These are phyloP conservation scores for Ruditapes philippinarum DNA, from an alignment of 1,140 invertebrate species.

Conservation along the genomic window DNA sequence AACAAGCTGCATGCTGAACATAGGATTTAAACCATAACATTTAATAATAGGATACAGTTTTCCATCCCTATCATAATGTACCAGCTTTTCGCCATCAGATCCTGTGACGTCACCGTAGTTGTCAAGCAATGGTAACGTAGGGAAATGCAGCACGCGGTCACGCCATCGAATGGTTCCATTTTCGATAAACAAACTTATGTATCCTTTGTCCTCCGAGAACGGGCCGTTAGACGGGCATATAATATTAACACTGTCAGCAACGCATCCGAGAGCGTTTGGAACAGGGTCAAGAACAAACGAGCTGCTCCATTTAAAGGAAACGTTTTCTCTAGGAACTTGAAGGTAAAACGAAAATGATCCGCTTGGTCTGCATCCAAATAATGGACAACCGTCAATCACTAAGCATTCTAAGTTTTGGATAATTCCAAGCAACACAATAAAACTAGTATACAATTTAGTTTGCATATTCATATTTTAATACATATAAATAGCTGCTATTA, in stretches of 20 bases:
- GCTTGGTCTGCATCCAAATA: conserved; percentile 70
- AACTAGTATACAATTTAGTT: background rate
- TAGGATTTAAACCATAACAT: conserved; percentile 38
- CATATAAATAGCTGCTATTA: too few species aligned
- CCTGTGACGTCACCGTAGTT: conserved; percentile 60
- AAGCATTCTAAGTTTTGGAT: background rate
- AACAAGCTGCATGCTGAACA: conserved; percentile 57
- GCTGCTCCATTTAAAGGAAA: conserved; percentile 29
- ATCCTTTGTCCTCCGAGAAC: conserved; percentile 34
- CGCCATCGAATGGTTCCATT: conserved; percentile 54
- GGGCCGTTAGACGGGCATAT: conserved; percentile 67
- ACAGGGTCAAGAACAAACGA: conserved; percentile 19
- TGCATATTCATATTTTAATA: background rate
- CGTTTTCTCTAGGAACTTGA: conserved; percentile 22
- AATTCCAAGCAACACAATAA: background rate
- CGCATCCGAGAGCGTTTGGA: conserved; percentile 65
- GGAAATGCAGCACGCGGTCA: conserved; percentile 15
- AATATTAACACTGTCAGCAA: conserved; percentile 67
- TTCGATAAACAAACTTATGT: conserved; percentile 9
- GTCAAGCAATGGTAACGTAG: conserved; percentile 36
- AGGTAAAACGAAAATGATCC: conserved; percentile 73
- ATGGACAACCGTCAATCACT: conserved; percentile 71
- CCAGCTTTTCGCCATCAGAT: conserved; percentile 7
- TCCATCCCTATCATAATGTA: conserved; percentile 48
- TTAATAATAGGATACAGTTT: conserved; percentile 52